Conservation (phyloP, 2,113 vertebrate genomes). For the Oreochromis aureus region DNA sequence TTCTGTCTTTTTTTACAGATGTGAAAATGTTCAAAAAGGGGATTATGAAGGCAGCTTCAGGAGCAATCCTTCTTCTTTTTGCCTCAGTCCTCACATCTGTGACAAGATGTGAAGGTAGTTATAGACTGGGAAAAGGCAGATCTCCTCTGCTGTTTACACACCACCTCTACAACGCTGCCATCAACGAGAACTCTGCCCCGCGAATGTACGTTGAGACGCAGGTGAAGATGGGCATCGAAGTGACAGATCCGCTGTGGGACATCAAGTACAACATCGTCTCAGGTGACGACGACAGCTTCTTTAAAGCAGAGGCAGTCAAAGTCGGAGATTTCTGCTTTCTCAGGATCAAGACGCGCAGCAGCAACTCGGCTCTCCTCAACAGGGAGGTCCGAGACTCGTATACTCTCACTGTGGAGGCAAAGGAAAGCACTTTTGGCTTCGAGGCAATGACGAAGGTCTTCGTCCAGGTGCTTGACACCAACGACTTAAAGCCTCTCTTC, state of each 20-base stretch:
- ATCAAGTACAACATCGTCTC: constrained; percentile 82
- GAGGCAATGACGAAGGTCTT: constrained; percentile 82
- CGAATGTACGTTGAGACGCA: constrained; percentile 84
- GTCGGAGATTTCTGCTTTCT: constrained; percentile 92
- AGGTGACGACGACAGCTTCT: constrained; percentile 79
- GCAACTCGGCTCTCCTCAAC: constrained; percentile 84
- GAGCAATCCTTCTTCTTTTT: constrained; percentile 28
- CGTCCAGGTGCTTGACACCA: constrained; percentile 87
- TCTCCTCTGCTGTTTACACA: constrained; percentile 83
- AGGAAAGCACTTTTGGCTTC: constrained; percentile 73
- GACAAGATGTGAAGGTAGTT: constrained; percentile 47
- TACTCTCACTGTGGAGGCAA: constrained; percentile 82
- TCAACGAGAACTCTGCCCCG: constrained; percentile 91
- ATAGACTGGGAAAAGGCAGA: constrained; percentile 71
- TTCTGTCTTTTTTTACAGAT: constrained; percentile 20
- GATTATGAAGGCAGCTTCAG: constrained; percentile 57
- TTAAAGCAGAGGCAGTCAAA: constrained; percentile 80
- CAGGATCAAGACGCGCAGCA: constrained; percentile 84
- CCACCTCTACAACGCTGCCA: constrained; percentile 86
- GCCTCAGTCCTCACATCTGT: constrained; percentile 60
- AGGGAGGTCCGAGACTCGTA: constrained; percentile 88
- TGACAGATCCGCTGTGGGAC: constrained; percentile 73
- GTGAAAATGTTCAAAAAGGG: constrained; percentile 29
- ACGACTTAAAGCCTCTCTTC: constrained; percentile 94
- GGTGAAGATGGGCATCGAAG: constrained; percentile 84